Evolutionary conservation across 2,797 vertebrate species (phyloP).

Genomic region (Morus bassanus): DNA sequence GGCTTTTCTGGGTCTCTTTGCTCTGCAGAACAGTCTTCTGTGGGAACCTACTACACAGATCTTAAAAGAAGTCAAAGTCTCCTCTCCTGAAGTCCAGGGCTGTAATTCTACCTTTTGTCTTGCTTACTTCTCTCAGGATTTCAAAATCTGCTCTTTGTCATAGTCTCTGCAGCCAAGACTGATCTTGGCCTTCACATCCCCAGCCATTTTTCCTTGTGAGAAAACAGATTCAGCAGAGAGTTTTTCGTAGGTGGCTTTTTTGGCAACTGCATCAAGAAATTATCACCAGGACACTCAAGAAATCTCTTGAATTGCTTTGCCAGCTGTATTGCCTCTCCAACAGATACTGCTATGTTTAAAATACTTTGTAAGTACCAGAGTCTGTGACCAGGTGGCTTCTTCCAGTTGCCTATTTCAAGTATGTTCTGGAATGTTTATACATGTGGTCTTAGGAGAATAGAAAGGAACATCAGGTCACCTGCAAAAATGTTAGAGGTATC

Average conservation of each 20-base stretch:
- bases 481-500: not conserved
- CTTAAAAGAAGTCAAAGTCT: not conserved
- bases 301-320: not conserved
- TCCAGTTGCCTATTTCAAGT: not conserved
- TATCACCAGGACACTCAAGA: not conserved
- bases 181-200: not conserved
- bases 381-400: not conserved
- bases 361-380: not conserved
- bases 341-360: not conserved
- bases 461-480: not conserved
- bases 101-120: not conserved
- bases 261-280: not conserved
- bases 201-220: not conserved
- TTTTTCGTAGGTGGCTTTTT: not conserved
- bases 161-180: not conserved
- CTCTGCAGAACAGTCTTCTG: not conserved
- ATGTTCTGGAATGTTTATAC: not conserved
- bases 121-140: not conserved
- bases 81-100: not conserved
- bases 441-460: not conserved
- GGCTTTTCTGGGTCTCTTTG: not conserved
- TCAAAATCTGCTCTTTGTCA: not conserved
- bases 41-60: not conserved
- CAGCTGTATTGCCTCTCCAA: not conserved
- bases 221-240: not conserved